Conservation (phyloP, 53 echinoderm and acorn worm species). For the Apostichopus leukothele region DNA sequence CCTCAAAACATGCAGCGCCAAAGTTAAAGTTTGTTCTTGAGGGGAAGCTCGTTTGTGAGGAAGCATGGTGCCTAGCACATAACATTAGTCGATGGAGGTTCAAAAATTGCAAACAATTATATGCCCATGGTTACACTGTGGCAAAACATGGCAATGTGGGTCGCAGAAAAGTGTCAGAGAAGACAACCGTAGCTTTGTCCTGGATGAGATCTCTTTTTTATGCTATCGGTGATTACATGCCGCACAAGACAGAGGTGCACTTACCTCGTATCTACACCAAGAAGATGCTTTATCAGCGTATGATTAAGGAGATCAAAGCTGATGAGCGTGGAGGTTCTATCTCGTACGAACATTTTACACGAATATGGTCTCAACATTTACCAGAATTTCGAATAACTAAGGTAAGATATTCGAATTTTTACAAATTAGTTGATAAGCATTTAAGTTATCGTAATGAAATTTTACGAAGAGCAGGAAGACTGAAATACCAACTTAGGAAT, state of each 20-base stretch:
- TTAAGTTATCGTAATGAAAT: too few relatives aligned
- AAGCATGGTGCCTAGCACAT: background rate
- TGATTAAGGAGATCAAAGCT: slow-evolving; percentile 14
- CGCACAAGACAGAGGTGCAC: slow-evolving; percentile 49
- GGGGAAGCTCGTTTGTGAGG: background rate
- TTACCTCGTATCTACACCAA: slow-evolving; percentile 29
- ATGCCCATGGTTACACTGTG: background rate
- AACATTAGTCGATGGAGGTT: background rate
- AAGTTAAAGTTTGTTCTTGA: background rate
- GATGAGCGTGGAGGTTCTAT: too few relatives aligned
- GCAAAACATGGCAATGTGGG: slow-evolving; percentile 15
- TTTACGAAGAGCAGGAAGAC: too few relatives aligned
- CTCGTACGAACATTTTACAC: too few relatives aligned
- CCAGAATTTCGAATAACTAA: too few relatives aligned
- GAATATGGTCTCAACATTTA: too few relatives aligned
- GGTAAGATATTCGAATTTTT: too few relatives aligned
- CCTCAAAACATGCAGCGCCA: background rate
- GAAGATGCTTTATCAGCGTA: slow-evolving; percentile 39
- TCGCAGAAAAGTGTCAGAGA: background rate
- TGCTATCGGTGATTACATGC: slow-evolving; percentile 51
- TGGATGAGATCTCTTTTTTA: slow-evolving; percentile 44
- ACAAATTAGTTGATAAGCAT: too few relatives aligned
- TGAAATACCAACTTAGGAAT: too few relatives aligned
- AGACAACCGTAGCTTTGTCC: slow-evolving; percentile 34
- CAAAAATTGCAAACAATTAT: background rate